Evolutionary conservation across 2,797 vertebrate species (phyloP).

Genomic region (Molossus molossus): DNA sequence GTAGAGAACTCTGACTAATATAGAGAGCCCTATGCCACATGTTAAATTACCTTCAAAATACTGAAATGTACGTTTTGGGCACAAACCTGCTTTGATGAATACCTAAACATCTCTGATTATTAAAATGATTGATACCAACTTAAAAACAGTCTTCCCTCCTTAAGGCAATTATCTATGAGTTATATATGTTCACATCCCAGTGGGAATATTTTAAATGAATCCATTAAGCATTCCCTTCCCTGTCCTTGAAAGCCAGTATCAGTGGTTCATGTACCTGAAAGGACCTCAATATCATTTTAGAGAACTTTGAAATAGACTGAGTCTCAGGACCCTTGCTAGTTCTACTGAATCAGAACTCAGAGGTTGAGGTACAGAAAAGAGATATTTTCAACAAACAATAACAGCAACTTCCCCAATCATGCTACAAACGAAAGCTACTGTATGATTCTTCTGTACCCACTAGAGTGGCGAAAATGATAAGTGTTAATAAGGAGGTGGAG

Average conservation of each 20-base stretch:
- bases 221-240: not conserved
- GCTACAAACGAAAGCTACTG: not conserved
- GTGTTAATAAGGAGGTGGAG: not conserved
- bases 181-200: not conserved
- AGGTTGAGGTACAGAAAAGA: not conserved
- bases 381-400: not conserved
- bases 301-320: not conserved
- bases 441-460: not conserved
- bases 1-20: not conserved
- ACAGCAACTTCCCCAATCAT: not conserved
- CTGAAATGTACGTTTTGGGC: not conserved
- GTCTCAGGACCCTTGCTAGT: not conserved
- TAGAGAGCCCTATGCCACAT: not conserved
- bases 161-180: not conserved
- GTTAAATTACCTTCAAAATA: conserved; percentile 23
- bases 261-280: not conserved
- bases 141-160: not conserved
- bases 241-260: not conserved
- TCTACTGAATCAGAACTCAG: not conserved
- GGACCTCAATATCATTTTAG: not conserved
- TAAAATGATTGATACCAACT: not conserved
- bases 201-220: not conserved
- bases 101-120: not conserved
- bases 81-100: not conserved
- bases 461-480: not conserved